Percentiles rank a stretch among this genome's conserved stretches.
phyloP scores from a whole-genome alignment of 2,797 vertebrate species.

The Eleutherodactylus coqui region DNA sequence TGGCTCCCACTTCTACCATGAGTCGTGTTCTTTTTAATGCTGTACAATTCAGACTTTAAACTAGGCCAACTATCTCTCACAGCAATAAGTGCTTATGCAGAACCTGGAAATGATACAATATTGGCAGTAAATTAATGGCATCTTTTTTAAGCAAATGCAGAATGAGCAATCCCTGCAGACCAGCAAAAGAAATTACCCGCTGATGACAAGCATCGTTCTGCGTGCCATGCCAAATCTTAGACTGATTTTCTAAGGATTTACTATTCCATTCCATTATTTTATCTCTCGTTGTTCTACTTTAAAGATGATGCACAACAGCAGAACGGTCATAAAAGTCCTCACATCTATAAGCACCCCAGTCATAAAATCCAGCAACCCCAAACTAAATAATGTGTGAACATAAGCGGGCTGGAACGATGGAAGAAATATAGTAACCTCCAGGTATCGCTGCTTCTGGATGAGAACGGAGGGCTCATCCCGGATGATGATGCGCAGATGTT shows the following conservation, averaged over 20 bases:
- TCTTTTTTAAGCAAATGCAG: constrained; percentile 41
- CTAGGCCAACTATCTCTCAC: constrained; percentile 45
- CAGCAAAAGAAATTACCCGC: constrained; percentile 16
- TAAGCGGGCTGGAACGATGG: not conserved
- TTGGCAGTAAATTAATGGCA: constrained; percentile 42
- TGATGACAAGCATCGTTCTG: not conserved
- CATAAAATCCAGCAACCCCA: not conserved
- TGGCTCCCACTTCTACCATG: constrained; percentile 39
- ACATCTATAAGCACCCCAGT: not conserved
- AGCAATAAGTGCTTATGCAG: constrained; percentile 35
- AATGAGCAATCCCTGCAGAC: not conserved
- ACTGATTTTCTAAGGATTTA: constrained; percentile 8
- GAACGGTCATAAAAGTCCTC: not conserved
- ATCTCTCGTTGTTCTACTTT: not conserved
- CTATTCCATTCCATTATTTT: not conserved
- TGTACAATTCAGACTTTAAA: constrained; percentile 24
- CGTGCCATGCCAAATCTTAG: constrained; percentile 15
- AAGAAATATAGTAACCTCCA: not conserved
- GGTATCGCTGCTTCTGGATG: not conserved
- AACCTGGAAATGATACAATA: constrained; percentile 25
- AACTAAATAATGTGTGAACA: not conserved
- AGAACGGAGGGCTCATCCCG: not conserved
- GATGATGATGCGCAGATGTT: not conserved
- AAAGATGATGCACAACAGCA: not conserved
- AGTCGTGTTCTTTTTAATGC: constrained; percentile 34